phyloP scores from a whole-genome alignment of 2,888 invertebrate genomes.

The Tridacna crocea region DNA sequence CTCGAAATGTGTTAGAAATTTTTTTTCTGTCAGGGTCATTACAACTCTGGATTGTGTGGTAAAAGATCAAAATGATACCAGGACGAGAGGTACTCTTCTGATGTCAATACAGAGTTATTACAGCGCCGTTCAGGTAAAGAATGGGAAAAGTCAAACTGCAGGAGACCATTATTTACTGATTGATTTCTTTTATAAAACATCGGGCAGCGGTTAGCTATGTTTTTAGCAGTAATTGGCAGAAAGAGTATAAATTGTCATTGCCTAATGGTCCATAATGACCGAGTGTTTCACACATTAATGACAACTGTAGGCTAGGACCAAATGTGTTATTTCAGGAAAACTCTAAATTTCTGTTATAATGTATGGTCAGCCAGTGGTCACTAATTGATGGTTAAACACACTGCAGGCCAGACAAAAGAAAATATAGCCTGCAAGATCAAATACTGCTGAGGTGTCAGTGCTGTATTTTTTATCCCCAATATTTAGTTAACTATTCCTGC shows the following conservation, averaged over 20 bases:
- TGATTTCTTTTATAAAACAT: slow-evolving; percentile 19
- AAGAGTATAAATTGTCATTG: slow-evolving; percentile 33
- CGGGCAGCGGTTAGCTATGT: slow-evolving; percentile 5
- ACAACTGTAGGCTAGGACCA: slow-evolving; percentile 9
- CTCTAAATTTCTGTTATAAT: slow-evolving; percentile 20
- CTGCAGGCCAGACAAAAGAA: slow-evolving; percentile 5
- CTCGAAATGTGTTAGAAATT: too few species aligned
- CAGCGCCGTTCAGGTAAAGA: neutral
- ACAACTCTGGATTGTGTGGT: too few species aligned
- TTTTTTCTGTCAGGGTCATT: too few species aligned
- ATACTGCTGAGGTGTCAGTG: slow-evolving; percentile 4
- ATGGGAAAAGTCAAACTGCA: slow-evolving; percentile 16
- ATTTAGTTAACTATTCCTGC: neutral
- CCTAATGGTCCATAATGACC: slow-evolving; percentile 47
- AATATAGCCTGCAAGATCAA: slow-evolving; percentile 15
- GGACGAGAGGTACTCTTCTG: too few species aligned
- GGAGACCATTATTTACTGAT: slow-evolving; percentile 19
- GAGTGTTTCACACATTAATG: slow-evolving; percentile 51
- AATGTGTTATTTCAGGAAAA: slow-evolving; percentile 33
- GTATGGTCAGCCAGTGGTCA: slow-evolving; percentile 18
- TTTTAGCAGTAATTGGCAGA: slow-evolving; percentile 51
- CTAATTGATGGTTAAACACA: slow-evolving; percentile 25
- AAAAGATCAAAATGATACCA: too few species aligned
- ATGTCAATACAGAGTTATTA: neutral
- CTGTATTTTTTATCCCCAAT: slow-evolving; percentile 8